Percentiles rank a stretch among this genome's conserved stretches.
Evolutionary conservation across 92 coral and sea anemone species (phyloP).

Genomic region (Siderastrea siderea): DNA sequence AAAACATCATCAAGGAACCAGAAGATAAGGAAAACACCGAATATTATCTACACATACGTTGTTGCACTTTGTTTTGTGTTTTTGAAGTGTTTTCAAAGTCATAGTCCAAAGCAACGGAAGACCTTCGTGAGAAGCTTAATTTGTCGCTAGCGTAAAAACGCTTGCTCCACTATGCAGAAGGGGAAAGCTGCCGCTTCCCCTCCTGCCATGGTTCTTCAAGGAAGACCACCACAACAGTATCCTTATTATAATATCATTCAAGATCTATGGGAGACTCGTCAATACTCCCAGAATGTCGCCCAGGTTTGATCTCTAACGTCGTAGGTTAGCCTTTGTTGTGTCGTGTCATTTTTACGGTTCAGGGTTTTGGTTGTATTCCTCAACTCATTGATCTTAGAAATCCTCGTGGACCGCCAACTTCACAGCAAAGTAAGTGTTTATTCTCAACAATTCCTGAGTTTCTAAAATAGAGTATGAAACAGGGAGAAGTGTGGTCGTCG

Average conservation of each 20-base stretch:
- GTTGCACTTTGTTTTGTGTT: conserved; percentile 53
- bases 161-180: conserved; percentile 94
- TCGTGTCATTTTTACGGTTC: conserved; percentile 46
- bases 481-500: background rate
- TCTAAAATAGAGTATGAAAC: background rate
- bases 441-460: conserved; percentile 12
- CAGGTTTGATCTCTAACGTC: conserved; percentile 20
- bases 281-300: conserved; percentile 1
- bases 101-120: conserved; percentile 90
- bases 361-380: conserved; percentile 79
- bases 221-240: conserved; percentile 82
- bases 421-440: conserved; percentile 82
- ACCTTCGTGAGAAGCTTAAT: conserved; percentile 94
- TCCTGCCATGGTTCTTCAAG: conserved; percentile 68
- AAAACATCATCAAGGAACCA: conserved; percentile 75
- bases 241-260: conserved; percentile 58
- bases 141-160: conserved; percentile 90
- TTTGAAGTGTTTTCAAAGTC: conserved; percentile 67
- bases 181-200: conserved; percentile 94
- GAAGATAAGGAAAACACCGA: conserved; percentile 48
- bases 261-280: background rate
- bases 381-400: conserved; percentile 69
- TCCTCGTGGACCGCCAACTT: conserved; percentile 86
- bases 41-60: conserved; percentile 9
- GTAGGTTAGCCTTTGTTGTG: conserved; percentile 63